Evolutionary conservation across 2,113 vertebrate genomes (phyloP).

Genomic region (Spheniscus mendiculus): DNA sequence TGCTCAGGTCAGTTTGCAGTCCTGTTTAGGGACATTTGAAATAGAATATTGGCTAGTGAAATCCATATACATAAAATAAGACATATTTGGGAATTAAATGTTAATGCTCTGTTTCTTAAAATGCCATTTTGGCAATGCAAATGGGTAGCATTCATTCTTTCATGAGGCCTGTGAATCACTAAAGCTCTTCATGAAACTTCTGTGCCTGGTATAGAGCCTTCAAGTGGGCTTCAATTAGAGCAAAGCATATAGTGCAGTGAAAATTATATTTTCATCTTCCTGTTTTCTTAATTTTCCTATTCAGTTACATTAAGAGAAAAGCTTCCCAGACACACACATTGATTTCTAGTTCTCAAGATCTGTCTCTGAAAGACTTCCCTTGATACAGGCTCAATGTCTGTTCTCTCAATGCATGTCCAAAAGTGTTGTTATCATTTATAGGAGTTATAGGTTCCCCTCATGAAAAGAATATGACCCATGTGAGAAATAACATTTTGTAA

Average conservation of each 20-base stretch:
- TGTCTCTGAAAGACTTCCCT: background rate
- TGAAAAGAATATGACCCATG: background rate
- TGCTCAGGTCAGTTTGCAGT: slow-evolving; percentile 84
- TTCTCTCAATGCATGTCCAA: background rate
- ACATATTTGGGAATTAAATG: background rate
- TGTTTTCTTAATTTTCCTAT: background rate
- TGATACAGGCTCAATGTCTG: background rate
- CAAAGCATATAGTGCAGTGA: background rate
- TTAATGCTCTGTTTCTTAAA: background rate
- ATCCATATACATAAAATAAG: background rate
- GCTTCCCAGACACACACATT: background rate
- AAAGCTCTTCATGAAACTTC: background rate
- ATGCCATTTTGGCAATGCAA: background rate
- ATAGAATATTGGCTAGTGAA: background rate
- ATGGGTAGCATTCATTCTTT: background rate
- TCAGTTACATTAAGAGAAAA: background rate
- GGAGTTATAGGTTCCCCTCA: background rate
- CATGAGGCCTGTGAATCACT: background rate
- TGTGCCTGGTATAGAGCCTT: background rate
- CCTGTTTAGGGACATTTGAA: background rate
- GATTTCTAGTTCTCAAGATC: background rate
- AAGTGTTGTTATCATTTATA: background rate
- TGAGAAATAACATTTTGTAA: background rate
- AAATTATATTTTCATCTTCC: background rate
- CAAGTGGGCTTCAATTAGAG: background rate